Conservation (phyloP, 2,797 vertebrate species). For the Arctocebus calabarensis region DNA sequence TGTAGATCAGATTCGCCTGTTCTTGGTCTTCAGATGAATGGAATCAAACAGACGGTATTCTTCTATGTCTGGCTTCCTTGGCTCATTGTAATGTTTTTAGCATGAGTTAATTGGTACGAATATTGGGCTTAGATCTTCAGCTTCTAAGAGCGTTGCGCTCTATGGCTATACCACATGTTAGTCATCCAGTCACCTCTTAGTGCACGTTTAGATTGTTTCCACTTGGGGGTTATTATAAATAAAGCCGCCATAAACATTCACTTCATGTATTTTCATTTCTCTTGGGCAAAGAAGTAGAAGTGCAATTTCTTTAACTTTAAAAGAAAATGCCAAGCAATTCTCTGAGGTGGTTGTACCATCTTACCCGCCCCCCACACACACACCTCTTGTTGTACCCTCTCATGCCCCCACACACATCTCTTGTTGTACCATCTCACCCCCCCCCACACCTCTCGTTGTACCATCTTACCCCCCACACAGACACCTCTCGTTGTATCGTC, state of each 20-base stretch:
- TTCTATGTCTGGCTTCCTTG: slow-evolving; percentile 28
- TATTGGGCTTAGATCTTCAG: neutral
- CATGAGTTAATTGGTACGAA: neutral
- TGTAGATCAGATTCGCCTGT: neutral
- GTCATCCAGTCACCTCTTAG: neutral
- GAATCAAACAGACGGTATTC: neutral
- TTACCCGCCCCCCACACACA: neutral
- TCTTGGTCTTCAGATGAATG: slow-evolving; percentile 43
- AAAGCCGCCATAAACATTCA: neutral
- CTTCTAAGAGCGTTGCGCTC: neutral
- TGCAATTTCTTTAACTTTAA: slow-evolving; percentile 29
- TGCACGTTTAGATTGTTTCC: neutral
- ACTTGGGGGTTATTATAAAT: neutral
- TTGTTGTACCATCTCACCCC: no score
- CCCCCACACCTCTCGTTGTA: neutral
- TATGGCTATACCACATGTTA: neutral
- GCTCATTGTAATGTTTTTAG: neutral
- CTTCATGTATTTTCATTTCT: slow-evolving; percentile 55
- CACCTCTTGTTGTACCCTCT: no score
- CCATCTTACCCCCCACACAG: no score
- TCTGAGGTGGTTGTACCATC: neutral
- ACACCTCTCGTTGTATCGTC: no score
- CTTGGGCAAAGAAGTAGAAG: slow-evolving; percentile 18
- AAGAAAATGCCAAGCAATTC: slow-evolving; percentile 40
- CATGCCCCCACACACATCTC: neutral